A percentile compares a stretch with the other conserved stretches of the same genome.
Evolutionary conservation across 2,888 invertebrate species (phyloP).

Genomic region (Timema cristinae): DNA sequence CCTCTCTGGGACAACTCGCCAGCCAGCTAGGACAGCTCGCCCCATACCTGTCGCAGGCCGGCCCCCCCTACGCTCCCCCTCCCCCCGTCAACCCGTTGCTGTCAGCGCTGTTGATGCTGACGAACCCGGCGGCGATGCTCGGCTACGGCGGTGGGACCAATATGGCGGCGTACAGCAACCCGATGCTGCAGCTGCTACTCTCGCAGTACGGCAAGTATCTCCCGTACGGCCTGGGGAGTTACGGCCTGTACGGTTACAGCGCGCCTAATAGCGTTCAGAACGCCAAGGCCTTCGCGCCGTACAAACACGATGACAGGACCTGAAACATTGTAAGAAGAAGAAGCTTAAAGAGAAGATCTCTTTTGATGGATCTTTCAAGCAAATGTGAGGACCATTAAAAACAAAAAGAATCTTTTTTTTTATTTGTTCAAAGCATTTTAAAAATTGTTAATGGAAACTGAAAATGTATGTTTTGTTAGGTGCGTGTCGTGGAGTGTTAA

Average conservation of each 20-base stretch:
- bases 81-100: slow-evolving; percentile 2
- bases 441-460: no score
- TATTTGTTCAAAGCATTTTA: no score
- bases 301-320: slow-evolving; percentile 50
- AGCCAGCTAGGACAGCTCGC: no score
- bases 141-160: no score
- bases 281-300: slow-evolving; percentile 59
- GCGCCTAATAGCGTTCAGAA: slow-evolving; percentile 64
- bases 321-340: neutral
- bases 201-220: slow-evolving; percentile 53
- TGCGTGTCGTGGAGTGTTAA: no score
- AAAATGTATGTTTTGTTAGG: no score
- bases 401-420: no score
- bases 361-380: no score
- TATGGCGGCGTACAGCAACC: neutral
- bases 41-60: neutral
- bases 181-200: slow-evolving; percentile 51
- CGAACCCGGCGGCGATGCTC: neutral
- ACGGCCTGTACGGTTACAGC: slow-evolving; percentile 56
- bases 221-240: slow-evolving; percentile 39
- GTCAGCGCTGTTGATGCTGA: slow-evolving; percentile 5
- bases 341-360: no score
- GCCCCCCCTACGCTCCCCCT: neutral
- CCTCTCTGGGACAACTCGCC: no score
- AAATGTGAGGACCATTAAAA: no score